Evolutionary conservation across 2,888 invertebrate genomes (phyloP).

Genomic region (Hirtodrosophila alboralis): DNA sequence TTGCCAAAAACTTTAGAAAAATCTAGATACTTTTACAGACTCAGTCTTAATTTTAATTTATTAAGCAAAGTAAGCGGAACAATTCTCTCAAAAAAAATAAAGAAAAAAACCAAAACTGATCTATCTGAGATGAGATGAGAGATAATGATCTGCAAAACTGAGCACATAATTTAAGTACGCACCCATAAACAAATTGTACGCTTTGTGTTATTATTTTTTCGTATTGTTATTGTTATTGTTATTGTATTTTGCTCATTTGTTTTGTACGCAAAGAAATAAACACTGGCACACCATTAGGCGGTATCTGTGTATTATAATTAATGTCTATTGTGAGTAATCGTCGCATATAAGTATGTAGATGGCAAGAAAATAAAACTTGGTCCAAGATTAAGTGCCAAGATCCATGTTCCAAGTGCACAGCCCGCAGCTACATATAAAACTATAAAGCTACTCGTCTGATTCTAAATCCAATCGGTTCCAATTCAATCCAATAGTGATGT

Average conservation of each 20-base stretch:
- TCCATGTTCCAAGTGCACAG: conserved; percentile 12
- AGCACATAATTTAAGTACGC: conserved; percentile 28
- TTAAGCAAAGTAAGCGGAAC: not conserved
- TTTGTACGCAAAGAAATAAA: conserved; percentile 21
- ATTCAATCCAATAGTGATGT: conserved; percentile 7
- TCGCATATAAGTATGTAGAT: conserved; percentile 25
- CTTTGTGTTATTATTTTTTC: conserved; percentile 9
- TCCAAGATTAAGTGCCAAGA: conserved; percentile 24
- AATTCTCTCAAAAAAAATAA: not conserved
- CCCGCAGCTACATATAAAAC: conserved; percentile 42
- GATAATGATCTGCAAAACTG: conserved; percentile 34
- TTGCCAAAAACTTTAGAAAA: no score
- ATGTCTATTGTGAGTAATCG: conserved; percentile 68
- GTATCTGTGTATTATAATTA: conserved; percentile 57
- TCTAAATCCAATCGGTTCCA: not conserved
- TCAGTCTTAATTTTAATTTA: no score
- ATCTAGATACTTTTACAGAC: no score
- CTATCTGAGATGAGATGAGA: conserved; percentile 1
- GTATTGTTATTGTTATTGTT: not conserved
- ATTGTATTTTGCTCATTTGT: conserved; percentile 12
- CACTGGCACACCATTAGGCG: conserved; percentile 18
- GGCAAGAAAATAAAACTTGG: conserved; percentile 14
- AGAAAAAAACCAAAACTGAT: no score
- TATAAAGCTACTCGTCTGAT: conserved; percentile 7
- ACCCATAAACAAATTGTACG: conserved; percentile 42